A percentile compares a stretch with the other conserved stretches of the same genome.
Evolutionary conservation across 2,113 vertebrate species (phyloP).

Genomic region (Gymnarchus niloticus): DNA sequence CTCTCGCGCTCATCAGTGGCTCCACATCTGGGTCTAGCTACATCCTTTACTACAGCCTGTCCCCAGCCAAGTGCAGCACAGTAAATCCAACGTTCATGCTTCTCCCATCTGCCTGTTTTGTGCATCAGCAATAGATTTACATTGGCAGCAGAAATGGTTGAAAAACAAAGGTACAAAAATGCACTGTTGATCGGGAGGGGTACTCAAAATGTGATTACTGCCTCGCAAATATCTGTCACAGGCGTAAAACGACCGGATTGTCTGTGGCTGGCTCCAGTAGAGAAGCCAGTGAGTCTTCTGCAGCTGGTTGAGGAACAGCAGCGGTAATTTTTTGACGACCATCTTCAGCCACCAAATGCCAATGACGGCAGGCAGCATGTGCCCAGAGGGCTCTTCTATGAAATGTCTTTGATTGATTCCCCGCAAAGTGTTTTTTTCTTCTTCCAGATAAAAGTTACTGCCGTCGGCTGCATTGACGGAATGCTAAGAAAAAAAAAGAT

Average conservation of each 20-base stretch:
- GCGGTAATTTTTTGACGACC: background rate
- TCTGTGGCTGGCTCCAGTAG: background rate
- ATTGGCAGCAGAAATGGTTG: conserved; percentile 31
- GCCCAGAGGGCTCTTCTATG: background rate
- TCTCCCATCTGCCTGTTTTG: conserved; percentile 33
- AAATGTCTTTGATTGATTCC: background rate
- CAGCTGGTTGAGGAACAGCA: background rate
- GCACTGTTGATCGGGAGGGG: conserved; percentile 18
- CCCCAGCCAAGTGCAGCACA: conserved; percentile 25
- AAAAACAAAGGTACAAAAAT: conserved; percentile 30
- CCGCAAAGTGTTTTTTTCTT: background rate
- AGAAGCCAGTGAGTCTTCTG: background rate
- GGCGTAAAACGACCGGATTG: background rate
- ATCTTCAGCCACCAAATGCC: background rate
- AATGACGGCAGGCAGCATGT: background rate
- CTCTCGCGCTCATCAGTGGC: background rate
- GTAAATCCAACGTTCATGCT: conserved; percentile 35
- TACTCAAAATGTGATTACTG: background rate
- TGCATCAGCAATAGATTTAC: conserved; percentile 42
- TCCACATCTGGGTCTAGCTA: background rate
- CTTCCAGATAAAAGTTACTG: background rate
- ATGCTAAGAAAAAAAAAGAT: background rate
- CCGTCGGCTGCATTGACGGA: background rate
- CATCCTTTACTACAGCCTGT: background rate
- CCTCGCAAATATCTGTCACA: background rate